Conservation (phyloP, 2,113 vertebrate species). For the Brachypteracias leptosomus region DNA sequence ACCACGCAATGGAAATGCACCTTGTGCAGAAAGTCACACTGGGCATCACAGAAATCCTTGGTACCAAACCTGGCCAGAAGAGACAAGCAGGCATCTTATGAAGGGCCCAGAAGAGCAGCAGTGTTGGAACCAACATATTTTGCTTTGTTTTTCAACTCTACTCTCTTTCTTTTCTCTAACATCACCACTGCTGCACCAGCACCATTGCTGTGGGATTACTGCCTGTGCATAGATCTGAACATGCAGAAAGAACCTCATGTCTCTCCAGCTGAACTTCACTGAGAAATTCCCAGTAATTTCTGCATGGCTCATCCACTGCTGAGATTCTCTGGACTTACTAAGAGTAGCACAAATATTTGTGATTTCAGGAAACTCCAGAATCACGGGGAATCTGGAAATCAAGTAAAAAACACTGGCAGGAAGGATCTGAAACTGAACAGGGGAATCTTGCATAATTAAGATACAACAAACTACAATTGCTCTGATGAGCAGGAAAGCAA, state of each 20-base stretch:
- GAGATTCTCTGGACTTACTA: background rate
- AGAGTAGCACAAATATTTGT: background rate
- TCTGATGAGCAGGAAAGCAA: slow-evolving; percentile 63
- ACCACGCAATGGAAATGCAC: slow-evolving; percentile 96
- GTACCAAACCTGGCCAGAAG: slow-evolving; percentile 86
- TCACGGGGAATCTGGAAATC: slow-evolving; percentile 1
- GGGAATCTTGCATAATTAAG: slow-evolving; percentile 58
- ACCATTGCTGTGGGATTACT: background rate
- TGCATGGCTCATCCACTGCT: background rate
- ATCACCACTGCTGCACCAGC: background rate
- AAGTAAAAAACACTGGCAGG: slow-evolving; percentile 25
- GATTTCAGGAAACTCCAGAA: slow-evolving; percentile 30
- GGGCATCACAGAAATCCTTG: slow-evolving; percentile 91
- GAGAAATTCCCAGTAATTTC: background rate
- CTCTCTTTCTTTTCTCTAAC: background rate
- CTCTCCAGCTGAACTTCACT: background rate
- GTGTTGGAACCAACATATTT: background rate
- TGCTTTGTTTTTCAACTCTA: background rate
- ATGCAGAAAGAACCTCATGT: background rate
- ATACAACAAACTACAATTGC: slow-evolving; percentile 50
- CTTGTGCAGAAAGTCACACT: slow-evolving; percentile 96
- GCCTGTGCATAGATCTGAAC: background rate
- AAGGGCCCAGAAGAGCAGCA: background rate
- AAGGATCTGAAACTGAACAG: slow-evolving; percentile 51
- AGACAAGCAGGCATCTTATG: background rate